These are phyloP conservation scores for Tinea semifulvella DNA, from an alignment of 2,888 invertebrate species.

Conservation along the genomic window DNA sequence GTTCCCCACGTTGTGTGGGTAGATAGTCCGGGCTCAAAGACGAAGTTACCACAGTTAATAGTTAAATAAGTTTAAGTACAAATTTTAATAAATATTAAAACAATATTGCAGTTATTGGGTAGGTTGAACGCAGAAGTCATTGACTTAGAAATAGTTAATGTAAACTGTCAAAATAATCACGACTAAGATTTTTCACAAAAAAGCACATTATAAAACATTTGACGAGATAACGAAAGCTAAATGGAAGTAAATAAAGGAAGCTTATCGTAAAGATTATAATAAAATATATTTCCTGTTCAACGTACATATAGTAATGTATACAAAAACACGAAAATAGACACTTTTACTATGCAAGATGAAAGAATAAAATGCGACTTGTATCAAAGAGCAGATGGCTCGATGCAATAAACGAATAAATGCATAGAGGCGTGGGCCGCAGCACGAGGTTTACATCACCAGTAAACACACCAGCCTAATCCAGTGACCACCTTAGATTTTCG, in stretches of 20 bases:
- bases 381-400: constrained; percentile 12
- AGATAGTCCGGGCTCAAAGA: no score
- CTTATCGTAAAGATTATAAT: constrained; percentile 10
- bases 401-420: constrained; percentile 12
- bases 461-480: constrained; percentile 10
- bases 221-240: constrained; percentile 2
- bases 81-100: no score
- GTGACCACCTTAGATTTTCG: constrained; percentile 9
- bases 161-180: no score
- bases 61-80: no score
- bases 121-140: no score
- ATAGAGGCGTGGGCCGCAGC: constrained; percentile 3
- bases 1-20: no score
- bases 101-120: no score
- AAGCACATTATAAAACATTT: constrained; percentile 1
- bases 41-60: no score
- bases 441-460: constrained; percentile 9
- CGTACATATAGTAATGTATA: not conserved
- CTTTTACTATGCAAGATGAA: constrained; percentile 11
- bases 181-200: not conserved
- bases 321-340: constrained; percentile 12
- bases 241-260: constrained; percentile 4
- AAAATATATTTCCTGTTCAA: constrained; percentile 9
- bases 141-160: no score
- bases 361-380: constrained; percentile 9